Evolutionary conservation across 2,797 vertebrate species (phyloP), one percentile per base, ranked within the genome.

Genomic region (Stomatorhinus walkeri): DNA sequence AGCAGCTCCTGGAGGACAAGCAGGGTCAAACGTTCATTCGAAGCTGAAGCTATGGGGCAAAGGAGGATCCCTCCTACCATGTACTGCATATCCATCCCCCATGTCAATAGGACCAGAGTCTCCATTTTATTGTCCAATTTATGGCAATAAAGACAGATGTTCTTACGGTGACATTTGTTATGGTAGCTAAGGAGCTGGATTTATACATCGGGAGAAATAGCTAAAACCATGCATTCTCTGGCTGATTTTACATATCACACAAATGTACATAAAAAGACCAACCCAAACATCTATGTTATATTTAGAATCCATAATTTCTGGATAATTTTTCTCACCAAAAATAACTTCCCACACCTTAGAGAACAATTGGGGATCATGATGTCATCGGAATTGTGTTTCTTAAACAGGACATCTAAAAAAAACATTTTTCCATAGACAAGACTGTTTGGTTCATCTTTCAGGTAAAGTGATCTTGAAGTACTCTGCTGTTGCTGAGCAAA

Each of bases 1-100:
- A 89, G 40, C 52, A 87, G 76, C 51, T 89, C n/a, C 43, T 89
- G 86, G 89, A 84, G 22, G 88, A 88, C 2, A 40, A 87, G 12
- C 24, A 46, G 22, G 79, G 54, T 14, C 61, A 5, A 10, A 61
- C 72, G 32, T 51, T 89, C 36, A 72, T n/a, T 16, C 28, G 89
- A 87, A 16, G 89, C 54, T 89, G 54, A 84, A 64, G 59, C 22
- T 19, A 3, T 43, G 14, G 43, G 22, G 46, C 40, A 49, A 46
- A 84, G 22, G 81, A 81, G 40, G 7, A 48, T 43, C 43, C 9
- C n/a, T 8, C 79, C 79, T 48, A 83, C 76, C 19, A 8, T 81
- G 76, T 81, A 81, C 19, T 19, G 28, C 76, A 76, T 76, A 36
- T 76, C 68, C 32, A 32, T 76, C 68, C 36, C 22, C 22, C 59